Percentiles rank a stretch among this genome's conserved stretches.
phyloP scores from a whole-genome alignment of 2,797 vertebrate genomes.

The Lacerta viridis region DNA sequence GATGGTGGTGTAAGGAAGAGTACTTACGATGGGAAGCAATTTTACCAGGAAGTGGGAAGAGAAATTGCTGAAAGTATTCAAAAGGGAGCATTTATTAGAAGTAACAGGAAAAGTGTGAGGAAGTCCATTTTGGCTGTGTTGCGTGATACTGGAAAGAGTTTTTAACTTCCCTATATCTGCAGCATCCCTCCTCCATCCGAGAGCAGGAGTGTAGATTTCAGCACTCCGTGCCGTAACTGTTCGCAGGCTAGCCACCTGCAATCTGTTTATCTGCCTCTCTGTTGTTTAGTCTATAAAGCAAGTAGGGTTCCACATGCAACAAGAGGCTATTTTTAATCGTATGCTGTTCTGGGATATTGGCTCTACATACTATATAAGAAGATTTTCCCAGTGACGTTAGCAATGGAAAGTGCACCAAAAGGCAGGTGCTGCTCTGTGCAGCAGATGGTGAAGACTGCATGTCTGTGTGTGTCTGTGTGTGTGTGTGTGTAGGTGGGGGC shows the following conservation, averaged over 20 bases:
- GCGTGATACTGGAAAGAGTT: neutral
- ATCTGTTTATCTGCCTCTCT: constrained; percentile 3
- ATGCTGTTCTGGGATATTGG: constrained; percentile 46
- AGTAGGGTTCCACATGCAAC: fast-evolving
- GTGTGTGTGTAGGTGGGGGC: constrained; percentile 14
- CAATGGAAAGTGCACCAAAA: constrained; percentile 46
- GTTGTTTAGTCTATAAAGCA: constrained; percentile 36
- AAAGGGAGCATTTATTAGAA: neutral
- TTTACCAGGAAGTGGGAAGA: neutral
- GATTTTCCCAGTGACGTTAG: constrained; percentile 65
- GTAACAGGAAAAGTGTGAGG: fast-evolving
- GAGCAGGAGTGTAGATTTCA: fast-evolving
- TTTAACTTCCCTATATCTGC: fast-evolving
- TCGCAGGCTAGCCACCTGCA: fast-evolving
- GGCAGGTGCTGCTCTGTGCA: constrained; percentile 69
- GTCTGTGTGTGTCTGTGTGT: too few relatives aligned
- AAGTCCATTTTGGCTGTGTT: neutral
- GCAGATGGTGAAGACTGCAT: constrained; percentile 67
- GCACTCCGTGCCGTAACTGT: fast-evolving
- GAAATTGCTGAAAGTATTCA: neutral
- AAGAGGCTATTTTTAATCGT: constrained; percentile 63
- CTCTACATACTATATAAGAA: constrained; percentile 70
- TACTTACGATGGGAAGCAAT: neutral
- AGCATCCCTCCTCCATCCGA: neutral
- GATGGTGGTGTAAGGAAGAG: neutral